phyloP scores from a whole-genome alignment of 2,888 invertebrate genomes.

The Scelioninae gen. 1 region DNA sequence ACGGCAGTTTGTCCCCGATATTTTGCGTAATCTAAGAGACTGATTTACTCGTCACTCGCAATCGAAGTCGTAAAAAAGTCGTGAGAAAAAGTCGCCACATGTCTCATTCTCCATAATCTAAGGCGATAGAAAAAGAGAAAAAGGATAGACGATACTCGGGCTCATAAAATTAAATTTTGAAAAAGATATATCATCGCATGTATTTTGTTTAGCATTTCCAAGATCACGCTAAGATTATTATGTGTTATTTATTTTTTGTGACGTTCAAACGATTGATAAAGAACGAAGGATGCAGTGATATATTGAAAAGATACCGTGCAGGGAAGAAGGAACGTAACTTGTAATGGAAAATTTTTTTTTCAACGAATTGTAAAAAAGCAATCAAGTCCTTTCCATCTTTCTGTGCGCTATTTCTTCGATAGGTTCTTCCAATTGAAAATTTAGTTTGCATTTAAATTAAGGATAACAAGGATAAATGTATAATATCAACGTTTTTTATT shows the following conservation, averaged over 20 bases:
- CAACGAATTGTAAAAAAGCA: background rate
- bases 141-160: background rate
- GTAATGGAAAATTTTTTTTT: background rate
- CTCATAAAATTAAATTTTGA: slow-evolving; percentile 46
- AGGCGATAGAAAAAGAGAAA: slow-evolving; percentile 40
- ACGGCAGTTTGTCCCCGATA: slow-evolving; percentile 15
- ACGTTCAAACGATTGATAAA: slow-evolving; percentile 51
- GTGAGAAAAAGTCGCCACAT: slow-evolving; percentile 51
- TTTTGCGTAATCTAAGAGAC: slow-evolving; percentile 16
- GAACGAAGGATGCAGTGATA: slow-evolving; percentile 43
- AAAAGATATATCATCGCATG: slow-evolving; percentile 41
- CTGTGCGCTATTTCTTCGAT: background rate
- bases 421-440: background rate
- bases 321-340: slow-evolving; percentile 19
- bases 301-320: slow-evolving; percentile 37
- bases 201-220: slow-evolving; percentile 45
- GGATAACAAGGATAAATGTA: no score
- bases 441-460: background rate
- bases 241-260: slow-evolving; percentile 56
- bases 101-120: slow-evolving; percentile 41
- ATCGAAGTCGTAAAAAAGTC: slow-evolving; percentile 8
- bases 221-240: slow-evolving; percentile 45
- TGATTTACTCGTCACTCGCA: slow-evolving; percentile 34
- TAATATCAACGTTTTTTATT: no score
- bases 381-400: no score